These are phyloP conservation scores for Halcyon smyrnensis DNA, from an alignment of 2,797 vertebrate genomes.

Conservation along the genomic window DNA sequence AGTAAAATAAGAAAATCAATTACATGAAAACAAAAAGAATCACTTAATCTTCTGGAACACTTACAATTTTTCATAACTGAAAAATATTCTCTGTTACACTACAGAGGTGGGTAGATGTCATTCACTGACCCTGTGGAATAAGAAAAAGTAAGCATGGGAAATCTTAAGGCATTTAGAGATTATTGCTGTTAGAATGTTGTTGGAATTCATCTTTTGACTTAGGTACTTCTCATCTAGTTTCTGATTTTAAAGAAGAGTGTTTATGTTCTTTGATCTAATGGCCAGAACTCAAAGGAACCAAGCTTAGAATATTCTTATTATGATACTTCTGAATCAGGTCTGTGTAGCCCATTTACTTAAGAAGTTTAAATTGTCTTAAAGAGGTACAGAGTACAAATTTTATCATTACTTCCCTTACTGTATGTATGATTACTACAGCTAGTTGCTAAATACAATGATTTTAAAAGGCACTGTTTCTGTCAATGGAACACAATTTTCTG, in stretches of 20 bases:
- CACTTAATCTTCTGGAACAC: neutral
- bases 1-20: neutral
- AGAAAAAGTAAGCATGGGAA: neutral
- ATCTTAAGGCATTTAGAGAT: neutral
- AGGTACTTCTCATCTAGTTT: neutral
- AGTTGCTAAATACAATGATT: neutral
- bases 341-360: neutral
- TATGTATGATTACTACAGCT: neutral
- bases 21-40: neutral
- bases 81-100: neutral
- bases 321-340: neutral
- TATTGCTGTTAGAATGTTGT: neutral
- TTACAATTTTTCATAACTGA: neutral
- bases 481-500: neutral
- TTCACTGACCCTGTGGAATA: neutral
- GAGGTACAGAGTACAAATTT: neutral
- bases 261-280: neutral
- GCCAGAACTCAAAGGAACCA: neutral
- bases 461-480: neutral
- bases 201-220: neutral
- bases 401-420: neutral
- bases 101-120: neutral
- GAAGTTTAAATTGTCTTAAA: neutral
- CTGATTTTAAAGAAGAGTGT: neutral
- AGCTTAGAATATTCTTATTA: neutral